These are phyloP conservation scores for Hololepta plana DNA, from an alignment of 2,888 invertebrate genomes.

Conservation along the genomic window DNA sequence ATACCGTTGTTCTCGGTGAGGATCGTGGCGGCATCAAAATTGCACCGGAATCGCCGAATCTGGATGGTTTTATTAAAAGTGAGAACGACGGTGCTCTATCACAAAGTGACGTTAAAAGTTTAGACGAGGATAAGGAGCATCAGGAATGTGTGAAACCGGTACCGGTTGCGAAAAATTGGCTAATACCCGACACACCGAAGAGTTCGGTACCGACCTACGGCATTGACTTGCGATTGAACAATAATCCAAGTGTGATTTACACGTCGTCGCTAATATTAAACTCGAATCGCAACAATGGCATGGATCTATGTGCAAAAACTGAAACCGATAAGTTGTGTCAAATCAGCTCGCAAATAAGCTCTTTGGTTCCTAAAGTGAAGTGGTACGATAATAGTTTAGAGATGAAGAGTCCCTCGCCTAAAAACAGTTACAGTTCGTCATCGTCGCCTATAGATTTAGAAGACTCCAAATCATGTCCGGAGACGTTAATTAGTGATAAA, in stretches of 20 bases:
- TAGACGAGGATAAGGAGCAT: too few relatives aligned
- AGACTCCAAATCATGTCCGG: constrained; percentile 22
- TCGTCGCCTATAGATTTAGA: constrained; percentile 22
- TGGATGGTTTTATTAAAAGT: too few relatives aligned
- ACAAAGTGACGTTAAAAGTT: too few relatives aligned
- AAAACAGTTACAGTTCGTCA: constrained; percentile 17
- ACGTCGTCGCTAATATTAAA: background rate
- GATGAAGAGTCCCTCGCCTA: constrained; percentile 15
- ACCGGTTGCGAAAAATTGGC: constrained; percentile 25
- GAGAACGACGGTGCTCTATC: too few relatives aligned
- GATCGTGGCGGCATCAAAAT: too few relatives aligned
- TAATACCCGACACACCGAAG: constrained; percentile 20
- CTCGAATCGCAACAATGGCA: background rate
- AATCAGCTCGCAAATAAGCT: constrained; percentile 5
- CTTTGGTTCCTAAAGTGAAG: constrained; percentile 9
- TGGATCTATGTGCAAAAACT: constrained; percentile 2
- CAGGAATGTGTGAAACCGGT: constrained; percentile 7
- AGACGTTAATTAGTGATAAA: constrained; percentile 18
- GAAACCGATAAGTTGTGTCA: too few relatives aligned
- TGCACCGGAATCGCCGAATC: too few relatives aligned
- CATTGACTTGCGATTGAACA: constrained; percentile 18
- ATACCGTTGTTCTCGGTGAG: constrained; percentile 19
- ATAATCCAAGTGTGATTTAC: constrained; percentile 2
- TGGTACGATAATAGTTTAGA: constrained; percentile 16
- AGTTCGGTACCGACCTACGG: constrained; percentile 16